These are phyloP conservation scores for Cheilosia variabilis DNA, from an alignment of 2,888 invertebrate species.

Conservation along the genomic window DNA sequence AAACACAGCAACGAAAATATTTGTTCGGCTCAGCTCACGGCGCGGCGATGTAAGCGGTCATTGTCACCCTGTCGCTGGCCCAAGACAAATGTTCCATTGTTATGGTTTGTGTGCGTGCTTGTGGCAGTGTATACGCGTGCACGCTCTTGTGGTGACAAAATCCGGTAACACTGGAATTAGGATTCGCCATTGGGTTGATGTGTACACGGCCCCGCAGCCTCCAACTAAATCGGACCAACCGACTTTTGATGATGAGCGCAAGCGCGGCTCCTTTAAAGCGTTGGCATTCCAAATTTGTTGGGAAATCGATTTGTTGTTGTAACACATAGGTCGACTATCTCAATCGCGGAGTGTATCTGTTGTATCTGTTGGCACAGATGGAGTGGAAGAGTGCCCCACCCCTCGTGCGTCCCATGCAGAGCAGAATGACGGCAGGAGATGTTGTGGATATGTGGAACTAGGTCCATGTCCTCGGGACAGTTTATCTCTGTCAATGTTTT, in stretches of 20 bases:
- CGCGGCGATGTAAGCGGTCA: constrained; percentile 77
- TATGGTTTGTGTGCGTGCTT: constrained; percentile 61
- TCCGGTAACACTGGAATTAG: constrained; percentile 74
- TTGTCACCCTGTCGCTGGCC: constrained; percentile 78
- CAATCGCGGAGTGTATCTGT: constrained; percentile 68
- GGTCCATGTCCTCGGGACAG: constrained; percentile 53
- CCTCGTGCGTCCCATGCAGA: not conserved
- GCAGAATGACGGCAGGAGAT: constrained; percentile 29
- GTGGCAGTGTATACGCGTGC: constrained; percentile 25
- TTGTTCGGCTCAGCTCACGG: constrained; percentile 25
- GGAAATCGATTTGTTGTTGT: constrained; percentile 74
- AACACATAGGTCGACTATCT: constrained; percentile 68
- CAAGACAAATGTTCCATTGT: constrained; percentile 80
- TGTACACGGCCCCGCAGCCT: constrained; percentile 40
- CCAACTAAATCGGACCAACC: constrained; percentile 26
- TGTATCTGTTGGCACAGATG: constrained; percentile 76
- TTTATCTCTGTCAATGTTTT: constrained; percentile 75
- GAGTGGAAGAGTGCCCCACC: constrained; percentile 23
- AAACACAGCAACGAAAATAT: constrained; percentile 54
- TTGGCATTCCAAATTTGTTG: constrained; percentile 76
- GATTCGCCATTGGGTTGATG: constrained; percentile 68
- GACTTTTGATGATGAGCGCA: constrained; percentile 73
- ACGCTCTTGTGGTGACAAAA: constrained; percentile 57
- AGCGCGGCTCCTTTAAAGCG: constrained; percentile 71
- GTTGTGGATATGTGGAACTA: constrained; percentile 45